phyloP scores from a whole-genome alignment of 92 coral and sea anemone species.

The Umimayanthus kanabou region DNA sequence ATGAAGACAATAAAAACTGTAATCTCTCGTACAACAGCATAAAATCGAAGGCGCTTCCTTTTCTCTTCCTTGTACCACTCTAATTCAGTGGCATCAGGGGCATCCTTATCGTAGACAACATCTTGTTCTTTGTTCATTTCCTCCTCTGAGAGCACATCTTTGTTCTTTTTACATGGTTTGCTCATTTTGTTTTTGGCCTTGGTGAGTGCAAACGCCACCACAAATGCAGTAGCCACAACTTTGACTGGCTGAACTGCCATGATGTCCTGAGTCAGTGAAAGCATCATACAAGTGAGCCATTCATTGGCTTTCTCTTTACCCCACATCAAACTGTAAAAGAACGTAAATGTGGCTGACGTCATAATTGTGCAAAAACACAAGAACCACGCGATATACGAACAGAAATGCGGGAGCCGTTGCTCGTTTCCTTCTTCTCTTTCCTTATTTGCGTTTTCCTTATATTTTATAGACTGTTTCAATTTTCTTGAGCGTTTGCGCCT shows the following conservation, averaged over 20 bases:
- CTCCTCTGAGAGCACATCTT: background rate
- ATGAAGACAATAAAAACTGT: slow-evolving; percentile 19
- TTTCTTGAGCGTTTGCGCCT: slow-evolving; percentile 10
- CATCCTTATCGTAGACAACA: slow-evolving; percentile 12
- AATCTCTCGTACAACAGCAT: slow-evolving; percentile 28
- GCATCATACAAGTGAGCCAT: slow-evolving; percentile 65
- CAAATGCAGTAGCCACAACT: slow-evolving; percentile 52
- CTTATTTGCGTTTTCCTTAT: background rate
- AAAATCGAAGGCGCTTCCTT: slow-evolving; percentile 31
- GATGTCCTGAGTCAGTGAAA: slow-evolving; percentile 60
- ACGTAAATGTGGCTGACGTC: slow-evolving; percentile 60
- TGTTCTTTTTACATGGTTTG: background rate
- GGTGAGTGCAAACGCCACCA: slow-evolving; percentile 45
- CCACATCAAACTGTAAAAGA: slow-evolving; percentile 74
- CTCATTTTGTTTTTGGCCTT: background rate
- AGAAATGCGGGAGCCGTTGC: slow-evolving; percentile 63
- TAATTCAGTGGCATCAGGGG: slow-evolving; percentile 13
- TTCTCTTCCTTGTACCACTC: slow-evolving; percentile 37
- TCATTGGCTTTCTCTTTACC: slow-evolving; percentile 64
- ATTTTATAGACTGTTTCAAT: background rate
- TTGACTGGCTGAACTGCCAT: slow-evolving; percentile 62
- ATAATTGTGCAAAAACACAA: slow-evolving; percentile 51
- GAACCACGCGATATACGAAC: slow-evolving; percentile 66
- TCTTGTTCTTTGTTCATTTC: background rate
- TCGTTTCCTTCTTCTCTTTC: background rate